Evolutionary conservation across 64 coral and sea anemone species (phyloP).

Genomic region (Stichodactyla mertensii): DNA sequence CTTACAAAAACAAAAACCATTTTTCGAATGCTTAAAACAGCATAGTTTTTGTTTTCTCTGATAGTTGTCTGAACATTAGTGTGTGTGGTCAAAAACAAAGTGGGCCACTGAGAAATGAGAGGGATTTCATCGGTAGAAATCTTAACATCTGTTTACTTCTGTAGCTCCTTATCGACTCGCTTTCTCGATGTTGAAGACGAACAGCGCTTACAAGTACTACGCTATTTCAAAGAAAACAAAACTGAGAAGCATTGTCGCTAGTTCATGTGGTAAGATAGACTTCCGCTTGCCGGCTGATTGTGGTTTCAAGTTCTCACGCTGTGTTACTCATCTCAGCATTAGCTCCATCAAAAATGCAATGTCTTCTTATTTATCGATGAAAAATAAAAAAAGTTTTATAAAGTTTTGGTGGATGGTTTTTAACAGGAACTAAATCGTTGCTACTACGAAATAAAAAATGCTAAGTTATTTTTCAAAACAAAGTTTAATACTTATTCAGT

Average conservation of each 20-base stretch:
- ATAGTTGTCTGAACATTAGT: background rate
- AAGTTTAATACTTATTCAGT: too few species aligned
- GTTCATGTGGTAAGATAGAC: background rate
- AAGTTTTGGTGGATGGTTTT: background rate
- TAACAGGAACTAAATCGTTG: too few species aligned
- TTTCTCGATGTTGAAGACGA: background rate
- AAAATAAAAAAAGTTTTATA: background rate
- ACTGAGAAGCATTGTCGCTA: background rate
- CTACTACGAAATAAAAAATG: too few species aligned
- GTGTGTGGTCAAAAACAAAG: conserved; percentile 2
- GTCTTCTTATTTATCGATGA: background rate
- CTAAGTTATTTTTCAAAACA: too few species aligned
- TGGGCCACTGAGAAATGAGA: background rate
- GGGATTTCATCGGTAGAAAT: background rate
- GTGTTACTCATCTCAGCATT: background rate
- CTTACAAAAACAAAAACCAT: conserved; percentile 16
- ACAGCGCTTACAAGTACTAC: background rate
- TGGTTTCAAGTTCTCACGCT: background rate
- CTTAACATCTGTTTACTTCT: background rate
- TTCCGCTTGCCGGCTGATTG: background rate
- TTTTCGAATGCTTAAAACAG: conserved; percentile 11
- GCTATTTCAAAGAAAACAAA: background rate
- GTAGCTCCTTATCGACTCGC: background rate
- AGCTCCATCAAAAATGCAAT: background rate
- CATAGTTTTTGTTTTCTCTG: background rate